Conservation (phyloP, 2,113 vertebrate genomes). For the Columba livia region DNA sequence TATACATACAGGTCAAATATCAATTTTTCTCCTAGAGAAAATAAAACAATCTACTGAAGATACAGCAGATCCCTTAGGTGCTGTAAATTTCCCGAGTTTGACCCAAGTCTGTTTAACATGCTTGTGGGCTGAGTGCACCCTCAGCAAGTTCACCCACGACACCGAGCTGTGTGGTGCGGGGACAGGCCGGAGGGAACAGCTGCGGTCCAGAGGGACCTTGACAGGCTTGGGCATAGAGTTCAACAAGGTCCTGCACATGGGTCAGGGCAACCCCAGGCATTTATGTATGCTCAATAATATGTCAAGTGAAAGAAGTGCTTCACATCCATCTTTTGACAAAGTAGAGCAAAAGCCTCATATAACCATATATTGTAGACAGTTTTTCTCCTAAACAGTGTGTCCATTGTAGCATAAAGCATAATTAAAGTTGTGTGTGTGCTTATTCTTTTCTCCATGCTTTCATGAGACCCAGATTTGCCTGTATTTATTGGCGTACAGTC, state of each 20-base stretch:
- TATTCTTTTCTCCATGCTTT: not conserved
- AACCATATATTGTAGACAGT: rapidly evolving
- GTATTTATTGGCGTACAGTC: not conserved
- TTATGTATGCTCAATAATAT: not conserved
- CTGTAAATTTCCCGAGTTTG: not conserved
- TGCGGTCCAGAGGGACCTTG: no score
- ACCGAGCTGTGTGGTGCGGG: no score
- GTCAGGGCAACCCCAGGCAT: not conserved
- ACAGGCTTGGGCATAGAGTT: no score
- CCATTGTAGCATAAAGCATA: not conserved
- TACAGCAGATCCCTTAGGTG: not conserved
- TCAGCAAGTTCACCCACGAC: no score
- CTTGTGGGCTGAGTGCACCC: no score
- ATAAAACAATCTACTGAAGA: not conserved
- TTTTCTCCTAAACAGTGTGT: not conserved
- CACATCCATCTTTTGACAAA: not conserved
- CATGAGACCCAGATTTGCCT: not conserved
- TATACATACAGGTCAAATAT: not conserved
- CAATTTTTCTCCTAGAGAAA: not conserved
- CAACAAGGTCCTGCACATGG: no score
- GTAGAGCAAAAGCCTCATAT: not conserved
- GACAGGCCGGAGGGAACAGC: no score
- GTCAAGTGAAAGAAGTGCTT: not conserved
- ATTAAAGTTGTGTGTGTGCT: not conserved
- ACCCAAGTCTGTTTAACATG: not conserved